Evolutionary conservation across 2,797 vertebrate genomes (phyloP).

Genomic region (Pseudopleuronectes americanus): DNA sequence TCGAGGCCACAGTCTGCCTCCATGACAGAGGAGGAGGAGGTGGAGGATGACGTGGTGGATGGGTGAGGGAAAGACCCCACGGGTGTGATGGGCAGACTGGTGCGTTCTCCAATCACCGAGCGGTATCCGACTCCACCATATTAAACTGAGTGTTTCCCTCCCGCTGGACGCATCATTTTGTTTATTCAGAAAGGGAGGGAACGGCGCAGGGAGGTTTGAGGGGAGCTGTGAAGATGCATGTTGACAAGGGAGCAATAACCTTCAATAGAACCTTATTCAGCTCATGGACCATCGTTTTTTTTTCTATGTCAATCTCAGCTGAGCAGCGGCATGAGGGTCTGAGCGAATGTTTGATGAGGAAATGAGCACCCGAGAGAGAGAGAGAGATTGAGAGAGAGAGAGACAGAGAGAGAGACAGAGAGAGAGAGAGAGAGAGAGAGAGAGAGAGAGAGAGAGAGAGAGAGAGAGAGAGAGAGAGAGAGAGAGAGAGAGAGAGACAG

Average conservation of each 20-base stretch:
- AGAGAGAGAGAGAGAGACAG: constrained; percentile 12
- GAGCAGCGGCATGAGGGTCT: constrained; percentile 9
- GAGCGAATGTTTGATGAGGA: constrained; percentile 40
- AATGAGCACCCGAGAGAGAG: constrained; percentile 12
- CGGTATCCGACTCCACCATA: constrained; percentile 44
- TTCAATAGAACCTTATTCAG: constrained; percentile 30
- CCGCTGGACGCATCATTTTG: constrained; percentile 34
- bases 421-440: constrained; percentile 6
- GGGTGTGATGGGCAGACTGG: constrained; percentile 11
- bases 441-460: constrained; percentile 6
- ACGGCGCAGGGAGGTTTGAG: background rate
- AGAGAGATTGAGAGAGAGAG: no score
- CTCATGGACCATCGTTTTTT: constrained; percentile 43
- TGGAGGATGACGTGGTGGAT: constrained; percentile 4
- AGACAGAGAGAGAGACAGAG: constrained; percentile 10
- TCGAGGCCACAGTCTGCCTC: constrained; percentile 13
- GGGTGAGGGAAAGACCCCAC: constrained; percentile 4
- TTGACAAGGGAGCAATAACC: constrained; percentile 51
- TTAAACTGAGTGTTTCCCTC: constrained; percentile 39
- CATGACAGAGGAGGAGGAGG: constrained; percentile 15
- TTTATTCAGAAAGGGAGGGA: constrained; percentile 25
- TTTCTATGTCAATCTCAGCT: constrained; percentile 41
- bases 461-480: constrained; percentile 6
- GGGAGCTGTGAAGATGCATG: constrained; percentile 3
- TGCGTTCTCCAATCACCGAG: constrained; percentile 50